phyloP scores from a whole-genome alignment of 2,888 invertebrate genomes.

The Mechanitis messenoides region DNA sequence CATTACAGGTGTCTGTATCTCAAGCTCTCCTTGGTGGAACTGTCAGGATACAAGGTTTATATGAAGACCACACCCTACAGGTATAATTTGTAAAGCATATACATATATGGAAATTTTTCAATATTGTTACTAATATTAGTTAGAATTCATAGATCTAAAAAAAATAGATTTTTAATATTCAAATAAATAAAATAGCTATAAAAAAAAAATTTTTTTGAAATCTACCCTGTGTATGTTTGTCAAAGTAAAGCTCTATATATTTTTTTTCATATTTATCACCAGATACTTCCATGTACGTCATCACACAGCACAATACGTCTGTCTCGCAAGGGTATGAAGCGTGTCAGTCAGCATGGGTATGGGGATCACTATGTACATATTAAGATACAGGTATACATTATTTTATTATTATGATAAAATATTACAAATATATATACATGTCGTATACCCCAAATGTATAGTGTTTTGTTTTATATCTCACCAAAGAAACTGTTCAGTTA shows the following conservation, averaged over 20 bases:
- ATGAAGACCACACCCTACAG: conserved; percentile 94
- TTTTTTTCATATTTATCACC: conserved; percentile 14
- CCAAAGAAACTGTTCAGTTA: too few species aligned
- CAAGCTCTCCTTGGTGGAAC: conserved; percentile 97
- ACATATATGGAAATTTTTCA: too few species aligned
- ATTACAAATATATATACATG: too few species aligned
- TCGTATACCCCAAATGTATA: too few species aligned
- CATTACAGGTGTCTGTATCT: conserved; percentile 84
- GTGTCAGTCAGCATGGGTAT: conserved; percentile 91
- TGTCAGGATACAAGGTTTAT: conserved; percentile 93
- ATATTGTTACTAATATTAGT: too few species aligned
- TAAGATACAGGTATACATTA: conserved; percentile 80
- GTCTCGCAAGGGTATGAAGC: conserved; percentile 93
- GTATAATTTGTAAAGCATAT: conserved; percentile 52
- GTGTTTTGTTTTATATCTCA: too few species aligned
- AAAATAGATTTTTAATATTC: too few species aligned
- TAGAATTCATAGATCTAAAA: too few species aligned
- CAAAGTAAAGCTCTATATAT: not conserved
- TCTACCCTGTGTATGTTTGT: too few species aligned
- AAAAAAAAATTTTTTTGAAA: too few species aligned
- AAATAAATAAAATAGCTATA: too few species aligned
- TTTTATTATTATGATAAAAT: conserved; percentile 4
- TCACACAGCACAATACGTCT: conserved; percentile 93
- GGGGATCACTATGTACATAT: conserved; percentile 98
- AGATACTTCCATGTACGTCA: conserved; percentile 94